Percentiles rank a stretch among this genome's conserved stretches.
Conservation (phyloP, 2,797 vertebrate species). For the Coreius guichenoti region DNA sequence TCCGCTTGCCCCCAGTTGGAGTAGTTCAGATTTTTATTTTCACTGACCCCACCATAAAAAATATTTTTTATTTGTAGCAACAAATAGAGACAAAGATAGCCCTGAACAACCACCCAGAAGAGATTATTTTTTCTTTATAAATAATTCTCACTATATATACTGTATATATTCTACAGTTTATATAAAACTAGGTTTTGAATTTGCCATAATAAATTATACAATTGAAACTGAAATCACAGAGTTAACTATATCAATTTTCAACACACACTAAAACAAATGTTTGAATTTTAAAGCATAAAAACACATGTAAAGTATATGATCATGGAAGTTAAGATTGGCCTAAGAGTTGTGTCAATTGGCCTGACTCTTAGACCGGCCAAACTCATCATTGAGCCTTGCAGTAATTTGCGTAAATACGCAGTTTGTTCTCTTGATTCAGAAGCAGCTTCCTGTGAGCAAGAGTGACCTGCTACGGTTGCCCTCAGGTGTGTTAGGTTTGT, state of each 20-base stretch:
- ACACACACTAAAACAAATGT: neutral
- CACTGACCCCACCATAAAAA: neutral
- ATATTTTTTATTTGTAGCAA: neutral
- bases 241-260: neutral
- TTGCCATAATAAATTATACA: neutral
- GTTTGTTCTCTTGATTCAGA: neutral
- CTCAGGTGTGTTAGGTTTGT: conserved; percentile 34
- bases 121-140: neutral
- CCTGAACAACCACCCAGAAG: too few relatives aligned
- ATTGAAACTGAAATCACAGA: neutral
- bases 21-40: neutral
- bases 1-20: neutral
- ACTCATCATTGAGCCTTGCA: neutral
- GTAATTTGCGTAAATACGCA: neutral
- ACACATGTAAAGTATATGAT: neutral
- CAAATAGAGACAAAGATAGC: too few relatives aligned
- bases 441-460: neutral
- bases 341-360: neutral
- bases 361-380: neutral
- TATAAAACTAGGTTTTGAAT: neutral
- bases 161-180: neutral
- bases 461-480: neutral
- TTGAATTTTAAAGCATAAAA: neutral
- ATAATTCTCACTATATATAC: neutral
- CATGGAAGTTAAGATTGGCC: neutral